Evolutionary conservation across 2,888 invertebrate species (phyloP).

Genomic region (Gandaritis pyraliata): DNA sequence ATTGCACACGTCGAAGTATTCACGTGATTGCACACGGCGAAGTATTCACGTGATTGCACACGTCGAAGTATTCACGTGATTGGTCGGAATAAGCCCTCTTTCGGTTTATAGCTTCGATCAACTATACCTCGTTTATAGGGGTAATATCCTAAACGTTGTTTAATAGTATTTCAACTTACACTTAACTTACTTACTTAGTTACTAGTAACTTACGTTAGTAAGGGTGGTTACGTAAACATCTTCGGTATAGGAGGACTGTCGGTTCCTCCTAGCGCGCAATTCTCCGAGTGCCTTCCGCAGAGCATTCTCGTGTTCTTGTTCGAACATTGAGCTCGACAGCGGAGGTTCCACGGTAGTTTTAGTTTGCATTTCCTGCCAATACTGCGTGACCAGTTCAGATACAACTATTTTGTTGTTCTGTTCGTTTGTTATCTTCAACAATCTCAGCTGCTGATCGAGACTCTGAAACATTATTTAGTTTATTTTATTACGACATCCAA

Average conservation of each 20-base stretch:
- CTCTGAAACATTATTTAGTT: neutral
- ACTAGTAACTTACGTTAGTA: neutral
- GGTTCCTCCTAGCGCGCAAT: neutral
- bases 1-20: no score
- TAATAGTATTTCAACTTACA: no score
- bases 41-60: no score
- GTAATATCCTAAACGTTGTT: no score
- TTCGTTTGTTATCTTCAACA: neutral
- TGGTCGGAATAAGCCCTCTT: no score
- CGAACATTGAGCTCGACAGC: neutral
- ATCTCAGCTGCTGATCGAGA: neutral
- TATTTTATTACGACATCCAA: no score
- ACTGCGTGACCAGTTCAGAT: neutral
- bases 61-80: no score
- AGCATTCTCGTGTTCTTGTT: neutral
- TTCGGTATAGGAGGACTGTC: neutral
- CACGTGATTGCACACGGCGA: no score
- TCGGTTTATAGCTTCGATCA: no score
- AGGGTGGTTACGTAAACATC: neutral
- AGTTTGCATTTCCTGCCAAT: neutral
- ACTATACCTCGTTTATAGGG: no score
- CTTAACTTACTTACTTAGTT: no score
- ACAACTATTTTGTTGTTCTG: neutral
- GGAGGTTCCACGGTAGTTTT: neutral
- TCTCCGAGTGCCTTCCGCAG: neutral